Evolutionary conservation across 2,888 invertebrate genomes (phyloP).

Genomic region (Synanthedon vespiformis): DNA sequence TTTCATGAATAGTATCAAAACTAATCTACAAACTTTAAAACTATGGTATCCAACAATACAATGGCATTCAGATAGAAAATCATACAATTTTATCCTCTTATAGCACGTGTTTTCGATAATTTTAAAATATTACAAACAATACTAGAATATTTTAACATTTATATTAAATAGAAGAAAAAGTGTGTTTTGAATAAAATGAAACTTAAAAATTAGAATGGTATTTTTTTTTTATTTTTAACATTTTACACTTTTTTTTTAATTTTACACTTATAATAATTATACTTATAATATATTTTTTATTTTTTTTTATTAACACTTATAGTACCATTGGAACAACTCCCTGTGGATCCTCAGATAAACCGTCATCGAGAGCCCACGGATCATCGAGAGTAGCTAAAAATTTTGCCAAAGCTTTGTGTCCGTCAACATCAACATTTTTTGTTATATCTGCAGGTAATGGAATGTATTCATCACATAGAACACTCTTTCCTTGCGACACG

Average conservation of each 20-base stretch:
- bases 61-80: too few species aligned
- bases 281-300: too few species aligned
- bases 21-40: too few species aligned
- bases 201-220: not conserved
- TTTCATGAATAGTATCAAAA: too few species aligned
- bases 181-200: not conserved
- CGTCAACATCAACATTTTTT: conserved; percentile 52
- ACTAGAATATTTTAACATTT: not conserved
- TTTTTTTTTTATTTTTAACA: not conserved
- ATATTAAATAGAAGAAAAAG: not conserved
- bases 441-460: conserved; percentile 46
- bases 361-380: conserved; percentile 61
- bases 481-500: conserved; percentile 52
- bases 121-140: too few species aligned
- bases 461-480: conserved; percentile 58
- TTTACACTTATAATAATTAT: not conserved
- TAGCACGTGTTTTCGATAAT: too few species aligned
- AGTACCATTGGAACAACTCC: conserved; percentile 47
- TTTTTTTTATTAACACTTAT: conserved; percentile 6
- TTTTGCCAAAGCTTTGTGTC: conserved; percentile 51
- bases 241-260: not conserved
- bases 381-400: conserved; percentile 53
- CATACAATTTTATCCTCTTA: too few species aligned
- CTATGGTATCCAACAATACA: too few species aligned
- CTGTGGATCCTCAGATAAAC: conserved; percentile 21